Conservation (phyloP, 35 echinoderm and acorn worm species). For the Apostichopus californicus region DNA sequence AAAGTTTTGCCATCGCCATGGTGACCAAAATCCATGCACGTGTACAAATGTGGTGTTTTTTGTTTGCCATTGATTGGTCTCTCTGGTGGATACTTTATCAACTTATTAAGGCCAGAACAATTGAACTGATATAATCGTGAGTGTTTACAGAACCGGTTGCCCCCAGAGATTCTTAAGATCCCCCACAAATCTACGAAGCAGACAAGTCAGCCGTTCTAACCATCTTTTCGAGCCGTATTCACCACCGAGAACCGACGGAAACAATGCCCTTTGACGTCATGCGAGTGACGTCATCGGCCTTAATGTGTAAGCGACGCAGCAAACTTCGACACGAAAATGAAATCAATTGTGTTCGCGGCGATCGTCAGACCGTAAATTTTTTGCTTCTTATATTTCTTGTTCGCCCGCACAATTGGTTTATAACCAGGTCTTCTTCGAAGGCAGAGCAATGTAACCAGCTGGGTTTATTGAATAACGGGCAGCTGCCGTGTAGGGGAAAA, state of each 20-base stretch:
- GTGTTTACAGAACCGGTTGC: no score
- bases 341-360: constrained; percentile 8
- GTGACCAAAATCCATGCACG: no score
- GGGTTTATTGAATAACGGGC: neutral
- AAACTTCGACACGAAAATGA: neutral
- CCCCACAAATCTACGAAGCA: no score
- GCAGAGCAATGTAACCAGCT: neutral
- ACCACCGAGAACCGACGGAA: neutral
- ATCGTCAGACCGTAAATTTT: neutral
- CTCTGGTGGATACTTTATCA: no score
- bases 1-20: no score
- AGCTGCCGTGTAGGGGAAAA: neutral
- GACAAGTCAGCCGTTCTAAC: no score
- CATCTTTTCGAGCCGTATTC: neutral
- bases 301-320: neutral
- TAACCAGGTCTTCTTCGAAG: neutral
- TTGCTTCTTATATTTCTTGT: neutral
- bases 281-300: neutral
- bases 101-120: no score
- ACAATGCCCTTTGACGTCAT: constrained; percentile 7
- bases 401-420: neutral
- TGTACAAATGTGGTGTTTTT: no score
- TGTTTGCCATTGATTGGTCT: no score
- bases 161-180: no score
- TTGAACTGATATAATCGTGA: no score